Evolutionary conservation across 92 coral and sea anemone genomes (phyloP), one percentile per base, ranked within the genome.

Genomic region (Heteractis magnifica): DNA sequence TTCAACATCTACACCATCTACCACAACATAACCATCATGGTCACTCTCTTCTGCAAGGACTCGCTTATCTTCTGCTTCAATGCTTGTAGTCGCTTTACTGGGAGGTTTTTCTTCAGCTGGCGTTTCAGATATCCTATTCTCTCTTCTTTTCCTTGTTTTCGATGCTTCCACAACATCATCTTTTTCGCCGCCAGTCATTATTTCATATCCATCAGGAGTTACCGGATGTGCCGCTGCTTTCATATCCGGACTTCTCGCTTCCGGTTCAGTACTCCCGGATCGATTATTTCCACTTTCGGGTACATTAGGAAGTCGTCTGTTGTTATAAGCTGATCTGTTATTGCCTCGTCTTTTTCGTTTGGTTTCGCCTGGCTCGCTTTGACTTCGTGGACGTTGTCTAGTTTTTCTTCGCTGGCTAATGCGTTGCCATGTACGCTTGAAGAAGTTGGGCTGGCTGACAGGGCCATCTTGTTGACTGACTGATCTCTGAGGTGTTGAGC

Each of bases 151-250:
- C 14, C 84, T 85, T 5, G 49, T 76, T 59, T 14, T 51, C 48
- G 71, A 73, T 19, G 55, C 85, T 6, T 72, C 71, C 34, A 78
- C 85, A 71, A 65, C 76, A 58, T 79, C 89, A 26, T 87, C 89
- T 51, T 76, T 74, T 3, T 68, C 73, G 6, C 49, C 49, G 16
- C 73, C 73, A 20, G 73, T 20, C 94, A 91, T 91, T 12, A 91
- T 79, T 56, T 88, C 83, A 76, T 91, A 91, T 49, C 94, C 94
- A 80, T 88, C 91, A 72, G 94, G 94, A 15, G 94, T 75, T 19
- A 78, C 79, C 9, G 85, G 64, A 10, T 26, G 13, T 6, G 5
- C 41, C 5, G 34, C 51, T 8, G 19, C 18, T 16, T 55, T 71
- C 34, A 52, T 21, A 14, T 84, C 82, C 53, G 20, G 52, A 8